Percentiles rank a stretch among this genome's conserved stretches.
These are phyloP conservation scores for Cheirogaleus medius DNA, from an alignment of 2,113 vertebrate genomes.

Conservation along the genomic window DNA sequence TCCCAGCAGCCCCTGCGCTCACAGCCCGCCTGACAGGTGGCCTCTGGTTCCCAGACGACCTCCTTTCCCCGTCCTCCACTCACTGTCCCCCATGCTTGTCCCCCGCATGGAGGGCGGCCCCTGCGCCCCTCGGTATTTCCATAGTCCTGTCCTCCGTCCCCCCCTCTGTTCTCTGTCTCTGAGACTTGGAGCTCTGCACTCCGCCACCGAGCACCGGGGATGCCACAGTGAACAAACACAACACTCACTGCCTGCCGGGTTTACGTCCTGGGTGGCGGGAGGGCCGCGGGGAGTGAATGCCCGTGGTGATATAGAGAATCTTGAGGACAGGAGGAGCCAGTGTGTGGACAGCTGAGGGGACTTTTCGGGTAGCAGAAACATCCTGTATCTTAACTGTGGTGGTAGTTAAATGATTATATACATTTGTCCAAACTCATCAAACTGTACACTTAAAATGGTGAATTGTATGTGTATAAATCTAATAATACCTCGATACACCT, in stretches of 20 bases:
- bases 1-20: background rate
- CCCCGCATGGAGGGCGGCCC: too few species aligned
- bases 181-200: background rate
- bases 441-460: background rate
- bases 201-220: background rate
- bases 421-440: background rate
- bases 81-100: background rate
- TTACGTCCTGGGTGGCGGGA: too few species aligned
- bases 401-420: accelerated
- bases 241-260: background rate
- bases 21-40: too few species aligned
- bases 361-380: background rate
- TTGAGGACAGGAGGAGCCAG: background rate
- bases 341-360: background rate
- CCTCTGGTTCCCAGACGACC: background rate
- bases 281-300: background rate
- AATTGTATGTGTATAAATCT: background rate
- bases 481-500: too few species aligned
- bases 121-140: background rate
- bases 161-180: background rate
- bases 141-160: too few species aligned
- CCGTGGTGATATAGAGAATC: background rate
- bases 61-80: too few species aligned
- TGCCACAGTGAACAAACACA: background rate
- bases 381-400: background rate